phyloP scores from a whole-genome alignment of 1,140 invertebrate species.

The Mycetomoellerius zeteki region DNA sequence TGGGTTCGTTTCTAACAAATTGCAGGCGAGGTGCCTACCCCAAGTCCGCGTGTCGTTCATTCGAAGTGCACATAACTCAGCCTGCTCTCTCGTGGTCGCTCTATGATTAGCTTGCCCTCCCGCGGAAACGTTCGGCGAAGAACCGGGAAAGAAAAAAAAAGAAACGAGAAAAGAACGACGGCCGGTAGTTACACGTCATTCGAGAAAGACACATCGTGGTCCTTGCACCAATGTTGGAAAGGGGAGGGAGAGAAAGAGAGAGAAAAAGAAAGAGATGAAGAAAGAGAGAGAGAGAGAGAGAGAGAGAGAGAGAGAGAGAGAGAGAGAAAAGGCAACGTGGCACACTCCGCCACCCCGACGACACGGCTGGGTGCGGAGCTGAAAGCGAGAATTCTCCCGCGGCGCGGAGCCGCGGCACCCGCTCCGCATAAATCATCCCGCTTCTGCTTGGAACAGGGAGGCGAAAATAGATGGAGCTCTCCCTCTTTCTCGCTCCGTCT shows the following conservation, averaged over 20 bases:
- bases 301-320: background rate
- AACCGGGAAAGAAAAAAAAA: conserved; percentile 1
- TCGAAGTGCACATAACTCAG: conserved; percentile 59
- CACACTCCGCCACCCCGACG: conserved; percentile 76
- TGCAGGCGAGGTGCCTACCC: background rate
- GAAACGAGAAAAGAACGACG: conserved; percentile 47
- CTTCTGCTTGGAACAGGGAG: conserved; percentile 76
- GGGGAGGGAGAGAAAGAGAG: background rate
- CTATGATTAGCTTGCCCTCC: conserved; percentile 74
- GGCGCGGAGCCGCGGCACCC: conserved; percentile 77
- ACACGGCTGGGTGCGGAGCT: conserved; percentile 76
- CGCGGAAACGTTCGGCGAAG: conserved; percentile 59
- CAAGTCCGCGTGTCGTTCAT: conserved; percentile 49
- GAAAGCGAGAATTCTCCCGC: conserved; percentile 81
- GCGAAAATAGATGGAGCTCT: conserved; percentile 78
- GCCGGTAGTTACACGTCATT: conserved; percentile 75
- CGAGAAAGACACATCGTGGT: conserved; percentile 75
- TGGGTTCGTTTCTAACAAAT: conserved; percentile 30
- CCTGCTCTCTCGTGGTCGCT: conserved; percentile 65
- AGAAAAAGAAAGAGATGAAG: background rate
- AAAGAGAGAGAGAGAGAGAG: background rate
- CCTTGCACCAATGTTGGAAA: conserved; percentile 62
- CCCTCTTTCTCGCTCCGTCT: conserved; percentile 45
- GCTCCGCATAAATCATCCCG: conserved; percentile 80
- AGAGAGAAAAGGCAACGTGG: conserved; percentile 58